Evolutionary conservation across 2,113 vertebrate genomes (phyloP).

Genomic region (Hoplias malabaricus): DNA sequence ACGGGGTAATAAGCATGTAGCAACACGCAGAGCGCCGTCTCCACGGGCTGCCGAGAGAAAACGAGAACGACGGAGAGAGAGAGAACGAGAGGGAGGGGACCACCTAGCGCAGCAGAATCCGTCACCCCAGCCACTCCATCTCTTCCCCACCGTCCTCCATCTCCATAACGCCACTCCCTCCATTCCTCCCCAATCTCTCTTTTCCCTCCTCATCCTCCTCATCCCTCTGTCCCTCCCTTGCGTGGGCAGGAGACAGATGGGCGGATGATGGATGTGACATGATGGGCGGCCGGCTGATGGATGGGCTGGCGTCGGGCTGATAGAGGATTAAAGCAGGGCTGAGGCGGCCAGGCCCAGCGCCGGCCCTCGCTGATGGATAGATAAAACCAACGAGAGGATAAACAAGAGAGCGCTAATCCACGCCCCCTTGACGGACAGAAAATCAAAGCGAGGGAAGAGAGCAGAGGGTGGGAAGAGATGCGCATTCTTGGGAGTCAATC

Average conservation of each 20-base stretch:
- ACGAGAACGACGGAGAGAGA: constrained; percentile 14
- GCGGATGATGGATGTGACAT: constrained; percentile 79
- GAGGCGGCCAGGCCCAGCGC: constrained; percentile 59
- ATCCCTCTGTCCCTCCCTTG: constrained; percentile 41
- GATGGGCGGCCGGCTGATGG: constrained; percentile 77
- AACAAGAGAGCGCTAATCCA: constrained; percentile 79
- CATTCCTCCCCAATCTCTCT: constrained; percentile 7
- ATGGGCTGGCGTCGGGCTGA: constrained; percentile 71
- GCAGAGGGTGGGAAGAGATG: constrained; percentile 47
- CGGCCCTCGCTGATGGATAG: constrained; percentile 74
- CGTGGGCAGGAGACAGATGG: constrained; percentile 74
- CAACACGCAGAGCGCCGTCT: constrained; percentile 58
- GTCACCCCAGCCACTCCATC: constrained; percentile 28
- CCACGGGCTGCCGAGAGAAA: constrained; percentile 38
- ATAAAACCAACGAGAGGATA: constrained; percentile 78
- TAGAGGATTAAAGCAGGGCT: constrained; percentile 78
- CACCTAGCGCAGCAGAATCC: constrained; percentile 53
- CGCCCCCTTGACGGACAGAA: constrained; percentile 74
- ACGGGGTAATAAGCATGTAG: constrained; percentile 68
- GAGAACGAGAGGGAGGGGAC: constrained; percentile 16
- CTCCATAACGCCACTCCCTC: not conserved
- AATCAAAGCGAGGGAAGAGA: constrained; percentile 70
- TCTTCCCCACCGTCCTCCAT: constrained; percentile 17
- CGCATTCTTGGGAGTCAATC: constrained; percentile 46
- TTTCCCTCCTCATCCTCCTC: constrained; percentile 7